These are phyloP conservation scores for Somateria mollissima DNA, from an alignment of 2,797 vertebrate species.

Conservation along the genomic window DNA sequence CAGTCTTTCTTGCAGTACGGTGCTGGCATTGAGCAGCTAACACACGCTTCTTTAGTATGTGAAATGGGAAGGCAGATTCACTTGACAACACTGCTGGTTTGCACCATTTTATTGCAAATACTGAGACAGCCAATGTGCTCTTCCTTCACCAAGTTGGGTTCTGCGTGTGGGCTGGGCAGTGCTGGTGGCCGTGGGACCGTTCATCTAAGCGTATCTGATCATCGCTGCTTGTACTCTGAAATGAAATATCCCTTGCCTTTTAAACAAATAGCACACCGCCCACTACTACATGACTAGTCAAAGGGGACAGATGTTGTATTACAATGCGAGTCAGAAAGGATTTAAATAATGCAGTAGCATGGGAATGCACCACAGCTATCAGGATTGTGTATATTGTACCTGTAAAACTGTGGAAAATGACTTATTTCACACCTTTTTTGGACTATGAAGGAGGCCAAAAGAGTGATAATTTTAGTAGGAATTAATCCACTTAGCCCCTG, in stretches of 20 bases:
- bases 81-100: not conserved
- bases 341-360: not conserved
- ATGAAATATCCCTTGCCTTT: not conserved
- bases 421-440: not conserved
- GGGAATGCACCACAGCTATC: not conserved
- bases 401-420: conserved; percentile 8
- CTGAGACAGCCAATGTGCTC: accelerated
- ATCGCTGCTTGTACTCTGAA: not conserved
- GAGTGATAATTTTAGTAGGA: not conserved
- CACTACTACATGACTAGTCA: not conserved
- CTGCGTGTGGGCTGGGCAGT: not conserved
- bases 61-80: not conserved
- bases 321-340: not conserved
- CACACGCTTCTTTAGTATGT: not conserved
- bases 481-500: not conserved
- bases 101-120: not conserved
- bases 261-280: not conserved
- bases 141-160: not conserved
- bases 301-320: not conserved
- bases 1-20: not conserved
- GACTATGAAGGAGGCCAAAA: not conserved
- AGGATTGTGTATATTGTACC: not conserved
- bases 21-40: not conserved
- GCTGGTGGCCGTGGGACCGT: not conserved
- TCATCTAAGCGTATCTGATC: not conserved